Base-by-base conservation (phyloP, 1,140 invertebrate species). In the Drosophila murphyi region DNA sequence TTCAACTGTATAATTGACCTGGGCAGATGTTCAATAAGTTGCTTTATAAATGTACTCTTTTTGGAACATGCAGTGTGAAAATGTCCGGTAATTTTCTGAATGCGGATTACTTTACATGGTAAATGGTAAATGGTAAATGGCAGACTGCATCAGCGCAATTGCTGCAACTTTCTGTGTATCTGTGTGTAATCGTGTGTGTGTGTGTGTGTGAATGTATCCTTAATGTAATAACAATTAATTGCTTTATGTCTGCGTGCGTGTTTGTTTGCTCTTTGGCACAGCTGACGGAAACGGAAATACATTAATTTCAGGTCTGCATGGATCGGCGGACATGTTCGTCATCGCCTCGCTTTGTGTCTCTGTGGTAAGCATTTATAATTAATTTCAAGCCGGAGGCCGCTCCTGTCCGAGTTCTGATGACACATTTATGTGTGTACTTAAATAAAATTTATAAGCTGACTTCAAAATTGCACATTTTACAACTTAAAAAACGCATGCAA, bases 281-380 rank as follows among this genome's bases (percentile, higher is more conserved):
- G 52, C 55, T 54, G 47, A 65, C 82, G 82, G 82, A 86, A 86
- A 86, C 82, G 82, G 82, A 86, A 86, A 81, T 79, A 75, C 82
- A 86, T 56, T 63, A 82, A 86, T 86, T 82, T 86, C 81, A 73
- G 77, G 69, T 64, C 50, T 86, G 82, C 75, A 71, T 69, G 71
- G 74, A 65, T 75, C 64, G 77, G 63, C 78, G 78, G 81, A 70
- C 81, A 80, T 79, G 80, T 41, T 67, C 52, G 67, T 34, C 34
- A 59, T 72, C 54, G 37, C 35, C 12, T 48, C 20, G 6, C 8
- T 39, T 39, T 7, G 37, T 20, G 39, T 41, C 10, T 43, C 0
- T 5, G 10, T 43, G 39, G 39, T n/a, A 1, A 2, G 10, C 10
- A 79, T 83, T 72, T 48, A 76, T 76, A 83, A 83, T 83, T 83